Conservation (phyloP, 2,888 invertebrate genomes). For the Amiota communis region DNA sequence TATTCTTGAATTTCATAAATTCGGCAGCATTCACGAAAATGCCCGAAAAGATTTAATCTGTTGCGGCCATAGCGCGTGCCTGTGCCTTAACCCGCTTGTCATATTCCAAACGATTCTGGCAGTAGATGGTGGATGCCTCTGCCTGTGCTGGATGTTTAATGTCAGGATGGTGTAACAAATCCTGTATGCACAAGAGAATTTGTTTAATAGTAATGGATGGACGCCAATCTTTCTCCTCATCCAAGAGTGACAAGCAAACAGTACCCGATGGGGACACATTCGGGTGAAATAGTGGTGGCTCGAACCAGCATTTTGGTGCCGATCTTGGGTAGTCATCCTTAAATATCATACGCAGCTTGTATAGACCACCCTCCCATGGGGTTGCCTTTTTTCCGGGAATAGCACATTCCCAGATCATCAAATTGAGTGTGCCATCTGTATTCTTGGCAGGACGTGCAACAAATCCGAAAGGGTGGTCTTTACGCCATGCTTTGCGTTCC, state of each 20-base stretch:
- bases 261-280: slow-evolving; percentile 90
- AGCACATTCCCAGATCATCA: slow-evolving; percentile 99
- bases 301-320: slow-evolving; percentile 99
- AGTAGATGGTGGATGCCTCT: slow-evolving; percentile 98
- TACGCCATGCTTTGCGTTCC: slow-evolving; percentile 99
- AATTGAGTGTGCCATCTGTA: slow-evolving; percentile 93
- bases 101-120: slow-evolving; percentile 97
- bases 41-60: slow-evolving; percentile 75
- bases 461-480: slow-evolving; percentile 99
- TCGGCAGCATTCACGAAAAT: slow-evolving; percentile 20
- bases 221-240: slow-evolving; percentile 99
- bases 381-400: slow-evolving; percentile 99
- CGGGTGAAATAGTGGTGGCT: slow-evolving; percentile 98
- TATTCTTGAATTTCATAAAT: background rate
- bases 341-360: slow-evolving; percentile 98
- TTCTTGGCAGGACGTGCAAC: slow-evolving; percentile 97
- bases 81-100: slow-evolving; percentile 97
- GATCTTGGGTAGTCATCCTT: slow-evolving; percentile 99
- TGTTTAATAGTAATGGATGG: slow-evolving; percentile 99
- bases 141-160: slow-evolving; percentile 99
- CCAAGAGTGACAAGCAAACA: slow-evolving; percentile 94
- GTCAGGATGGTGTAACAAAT: slow-evolving; percentile 97
- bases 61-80: slow-evolving; percentile 92
- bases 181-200: slow-evolving; percentile 97
- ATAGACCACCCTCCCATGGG: slow-evolving; percentile 97